Evolutionary conservation across 1,140 invertebrate species (phyloP).

Genomic region (Helicoverpa armigera): DNA sequence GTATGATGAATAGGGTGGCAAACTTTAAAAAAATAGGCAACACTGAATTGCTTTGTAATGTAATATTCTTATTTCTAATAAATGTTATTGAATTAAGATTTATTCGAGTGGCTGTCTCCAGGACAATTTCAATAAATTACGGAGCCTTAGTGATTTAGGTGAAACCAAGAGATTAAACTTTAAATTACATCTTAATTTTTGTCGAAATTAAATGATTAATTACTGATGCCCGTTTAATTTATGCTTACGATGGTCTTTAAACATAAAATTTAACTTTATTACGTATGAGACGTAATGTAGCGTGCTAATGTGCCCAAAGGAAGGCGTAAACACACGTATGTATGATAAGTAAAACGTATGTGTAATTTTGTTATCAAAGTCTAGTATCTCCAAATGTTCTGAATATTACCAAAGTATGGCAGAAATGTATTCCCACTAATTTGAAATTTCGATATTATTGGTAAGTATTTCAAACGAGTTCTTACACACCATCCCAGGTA

Average conservation of each 20-base stretch:
- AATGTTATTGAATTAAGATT: too few species aligned
- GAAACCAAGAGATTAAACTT: not conserved
- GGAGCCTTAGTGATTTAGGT: not conserved
- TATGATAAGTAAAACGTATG: slow-evolving; percentile 13
- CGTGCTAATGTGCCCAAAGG: not conserved
- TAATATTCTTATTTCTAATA: too few species aligned
- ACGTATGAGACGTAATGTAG: not conserved
- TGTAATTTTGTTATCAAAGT: slow-evolving; percentile 16
- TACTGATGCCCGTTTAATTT: too few species aligned
- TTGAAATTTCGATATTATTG: not conserved
- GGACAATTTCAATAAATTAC: not conserved
- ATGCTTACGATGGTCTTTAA: not conserved
- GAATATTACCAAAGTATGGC: not conserved
- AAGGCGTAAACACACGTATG: not conserved
- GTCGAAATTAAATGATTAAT: too few species aligned
- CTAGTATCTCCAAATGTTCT: slow-evolving; percentile 5
- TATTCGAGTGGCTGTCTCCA: too few species aligned
- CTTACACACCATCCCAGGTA: too few species aligned
- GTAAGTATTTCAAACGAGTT: not conserved
- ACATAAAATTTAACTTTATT: not conserved
- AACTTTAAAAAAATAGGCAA: too few species aligned
- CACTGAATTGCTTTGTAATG: too few species aligned
- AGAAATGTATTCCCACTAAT: not conserved
- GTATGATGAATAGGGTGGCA: too few species aligned
- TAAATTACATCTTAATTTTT: too few species aligned